phyloP scores from a whole-genome alignment of 2,797 vertebrate species.

The Halcyon leucocephala region DNA sequence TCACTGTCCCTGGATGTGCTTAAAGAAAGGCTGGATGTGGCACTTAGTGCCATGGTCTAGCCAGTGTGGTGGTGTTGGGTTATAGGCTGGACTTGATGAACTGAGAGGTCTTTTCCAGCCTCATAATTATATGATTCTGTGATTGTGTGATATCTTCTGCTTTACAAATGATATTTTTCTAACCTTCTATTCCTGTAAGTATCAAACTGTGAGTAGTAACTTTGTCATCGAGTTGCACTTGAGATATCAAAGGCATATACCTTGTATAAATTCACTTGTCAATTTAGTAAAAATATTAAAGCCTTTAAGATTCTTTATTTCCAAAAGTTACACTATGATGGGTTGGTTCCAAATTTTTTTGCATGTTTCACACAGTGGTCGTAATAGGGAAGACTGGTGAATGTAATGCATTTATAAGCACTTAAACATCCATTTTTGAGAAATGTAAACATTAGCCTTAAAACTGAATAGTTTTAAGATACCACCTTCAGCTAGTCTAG shows the following conservation, averaged over 20 bases:
- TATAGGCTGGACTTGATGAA: no score
- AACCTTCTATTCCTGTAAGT: not conserved
- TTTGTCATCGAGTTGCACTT: no score
- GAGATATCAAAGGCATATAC: no score
- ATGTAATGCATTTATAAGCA: not conserved
- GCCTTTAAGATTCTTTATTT: not conserved
- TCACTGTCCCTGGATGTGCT: no score
- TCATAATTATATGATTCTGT: no score
- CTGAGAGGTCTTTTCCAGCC: no score
- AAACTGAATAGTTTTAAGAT: not conserved
- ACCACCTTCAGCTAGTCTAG: not conserved
- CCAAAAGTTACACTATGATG: rapidly evolving
- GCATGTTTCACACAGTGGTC: not conserved
- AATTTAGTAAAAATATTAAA: not conserved
- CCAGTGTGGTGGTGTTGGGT: no score
- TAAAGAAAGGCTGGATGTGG: no score
- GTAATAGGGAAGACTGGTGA: not conserved
- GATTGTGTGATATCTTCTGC: not conserved
- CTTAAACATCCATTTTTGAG: not conserved
- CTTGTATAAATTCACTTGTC: not conserved
- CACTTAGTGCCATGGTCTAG: no score
- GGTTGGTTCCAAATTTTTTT: not conserved
- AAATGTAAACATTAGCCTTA: not conserved
- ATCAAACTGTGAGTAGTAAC: not conserved
- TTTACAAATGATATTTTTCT: not conserved